These are phyloP conservation scores for Gobio occitaniae DNA, from an alignment of 2,797 vertebrate genomes.

Conservation along the genomic window DNA sequence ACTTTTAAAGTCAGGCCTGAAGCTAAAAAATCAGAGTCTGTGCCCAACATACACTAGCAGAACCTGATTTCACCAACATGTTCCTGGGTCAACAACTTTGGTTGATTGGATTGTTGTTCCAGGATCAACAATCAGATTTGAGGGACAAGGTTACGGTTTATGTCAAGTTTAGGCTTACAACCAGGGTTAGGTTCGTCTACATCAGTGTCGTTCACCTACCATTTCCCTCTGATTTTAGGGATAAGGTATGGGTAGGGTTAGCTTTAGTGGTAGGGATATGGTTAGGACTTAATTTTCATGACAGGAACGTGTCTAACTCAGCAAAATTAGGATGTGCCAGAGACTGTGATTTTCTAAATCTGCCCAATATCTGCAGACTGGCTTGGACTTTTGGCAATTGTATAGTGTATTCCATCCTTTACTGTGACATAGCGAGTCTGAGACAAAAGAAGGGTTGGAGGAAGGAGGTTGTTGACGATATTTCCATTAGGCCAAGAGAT, in stretches of 20 bases:
- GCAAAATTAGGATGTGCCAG: too few relatives aligned
- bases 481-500: conserved; percentile 77
- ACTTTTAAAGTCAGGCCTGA: not conserved
- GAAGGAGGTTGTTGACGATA: conserved; percentile 53
- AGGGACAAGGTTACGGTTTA: not conserved
- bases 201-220: not conserved
- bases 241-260: not conserved
- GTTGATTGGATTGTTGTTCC: too few relatives aligned
- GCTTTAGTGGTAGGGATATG: not conserved
- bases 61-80: not conserved
- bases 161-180: not conserved
- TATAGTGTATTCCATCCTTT: not conserved
- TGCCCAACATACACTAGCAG: not conserved
- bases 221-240: not conserved
- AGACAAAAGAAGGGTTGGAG: conserved; percentile 14
- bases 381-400: not conserved
- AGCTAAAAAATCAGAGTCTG: not conserved
- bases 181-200: not conserved
- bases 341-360: not conserved
- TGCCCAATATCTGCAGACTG: not conserved
- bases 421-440: not conserved
- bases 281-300: not conserved
- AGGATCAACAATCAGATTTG: not conserved
- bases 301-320: too few relatives aligned
- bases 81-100: not conserved